phyloP scores from a whole-genome alignment of 37 sponge, comb jelly and placozoan genomes.

The Mnemiopsis leidyi region DNA sequence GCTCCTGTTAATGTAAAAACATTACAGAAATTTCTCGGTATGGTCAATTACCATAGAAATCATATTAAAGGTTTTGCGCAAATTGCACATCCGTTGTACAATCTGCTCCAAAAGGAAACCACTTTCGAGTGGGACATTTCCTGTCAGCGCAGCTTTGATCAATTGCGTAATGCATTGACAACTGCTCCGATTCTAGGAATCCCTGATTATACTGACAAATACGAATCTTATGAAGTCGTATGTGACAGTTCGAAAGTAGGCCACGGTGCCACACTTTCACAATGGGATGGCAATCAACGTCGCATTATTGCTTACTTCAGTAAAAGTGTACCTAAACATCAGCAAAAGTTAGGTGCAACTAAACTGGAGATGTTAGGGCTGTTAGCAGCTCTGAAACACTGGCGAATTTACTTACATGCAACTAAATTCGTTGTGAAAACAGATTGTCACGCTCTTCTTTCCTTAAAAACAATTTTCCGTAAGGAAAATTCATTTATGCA shows the following conservation, averaged over 20 bases:
- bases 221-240: background rate
- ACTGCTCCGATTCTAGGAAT: slow-evolving; percentile 40
- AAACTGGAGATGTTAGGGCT: slow-evolving; percentile 48
- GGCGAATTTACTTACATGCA: slow-evolving; percentile 6
- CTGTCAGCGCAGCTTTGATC: background rate
- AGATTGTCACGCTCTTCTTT: slow-evolving; percentile 23
- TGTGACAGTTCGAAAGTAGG: slow-evolving; percentile 1
- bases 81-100: slow-evolving; percentile 9
- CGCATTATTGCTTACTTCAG: slow-evolving; percentile 11
- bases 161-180: background rate
- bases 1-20: slow-evolving; percentile 26
- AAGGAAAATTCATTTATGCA: slow-evolving; percentile 44
- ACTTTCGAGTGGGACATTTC: slow-evolving; percentile 14
- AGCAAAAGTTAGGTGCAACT: slow-evolving; percentile 59
- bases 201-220: background rate
- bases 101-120: background rate
- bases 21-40: slow-evolving; percentile 48
- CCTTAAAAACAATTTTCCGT: slow-evolving; percentile 10
- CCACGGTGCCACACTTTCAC: slow-evolving; percentile 50
- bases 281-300: slow-evolving; percentile 4
- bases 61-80: background rate
- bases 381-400: slow-evolving; percentile 31
- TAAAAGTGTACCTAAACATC: slow-evolving; percentile 53
- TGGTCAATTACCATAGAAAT: slow-evolving; percentile 37
- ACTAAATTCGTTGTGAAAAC: slow-evolving; percentile 20